phyloP scores from a whole-genome alignment of 2,888 invertebrate genomes.

The Amphipoea lucens region DNA sequence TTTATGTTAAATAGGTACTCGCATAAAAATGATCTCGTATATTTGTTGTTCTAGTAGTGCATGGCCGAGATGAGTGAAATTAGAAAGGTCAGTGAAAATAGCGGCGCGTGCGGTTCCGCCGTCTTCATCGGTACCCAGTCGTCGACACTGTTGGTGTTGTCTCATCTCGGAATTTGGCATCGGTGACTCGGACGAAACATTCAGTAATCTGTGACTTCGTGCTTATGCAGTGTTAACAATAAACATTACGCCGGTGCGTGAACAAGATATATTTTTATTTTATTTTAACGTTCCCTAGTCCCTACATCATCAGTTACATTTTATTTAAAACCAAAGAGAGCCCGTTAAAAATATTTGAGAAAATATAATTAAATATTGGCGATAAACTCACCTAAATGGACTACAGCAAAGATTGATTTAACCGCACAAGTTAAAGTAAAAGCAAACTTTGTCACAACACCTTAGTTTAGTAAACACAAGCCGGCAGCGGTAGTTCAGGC shows the following conservation, averaged over 20 bases:
- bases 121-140: conserved; percentile 29
- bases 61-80: conserved; percentile 74
- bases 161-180: conserved; percentile 33
- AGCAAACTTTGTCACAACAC: conserved; percentile 80
- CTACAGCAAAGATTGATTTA: conserved; percentile 61
- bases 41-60: conserved; percentile 38
- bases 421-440: conserved; percentile 77
- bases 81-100: conserved; percentile 81
- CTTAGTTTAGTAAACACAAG: conserved; percentile 82
- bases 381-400: conserved; percentile 58
- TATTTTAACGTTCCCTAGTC: conserved; percentile 6
- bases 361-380: neutral
- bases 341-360: neutral
- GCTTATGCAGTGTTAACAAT: conserved; percentile 42
- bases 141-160: conserved; percentile 35
- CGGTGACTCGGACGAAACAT: conserved; percentile 20
- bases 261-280: conserved; percentile 40
- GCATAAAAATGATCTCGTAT: conserved; percentile 20
- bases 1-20: conserved; percentile 24
- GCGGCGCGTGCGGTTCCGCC: conserved; percentile 57
- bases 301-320: neutral
- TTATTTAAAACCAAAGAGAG: conserved; percentile 6
- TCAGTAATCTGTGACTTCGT: conserved; percentile 18
- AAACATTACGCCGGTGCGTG: conserved; percentile 61
- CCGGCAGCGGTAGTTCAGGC: conserved; percentile 72